Evolutionary conservation across 2,113 vertebrate genomes (phyloP).

Genomic region (Nesogale talazaci): DNA sequence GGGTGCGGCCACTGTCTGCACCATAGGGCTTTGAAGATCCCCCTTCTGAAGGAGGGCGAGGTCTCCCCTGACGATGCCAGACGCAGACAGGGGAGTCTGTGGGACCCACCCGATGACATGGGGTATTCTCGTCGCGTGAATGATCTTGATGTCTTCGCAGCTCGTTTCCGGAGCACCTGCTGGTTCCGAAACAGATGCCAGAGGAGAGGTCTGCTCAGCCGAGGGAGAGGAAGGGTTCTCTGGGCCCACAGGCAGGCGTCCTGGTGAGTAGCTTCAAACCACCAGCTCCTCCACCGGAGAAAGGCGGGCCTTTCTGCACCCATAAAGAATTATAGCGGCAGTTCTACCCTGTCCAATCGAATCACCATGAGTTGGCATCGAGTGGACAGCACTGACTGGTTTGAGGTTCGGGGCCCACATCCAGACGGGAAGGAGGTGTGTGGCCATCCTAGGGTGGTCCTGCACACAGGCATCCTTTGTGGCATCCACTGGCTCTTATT

Average conservation of each 20-base stretch:
- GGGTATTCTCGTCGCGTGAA: not conserved
- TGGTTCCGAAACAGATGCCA: not conserved
- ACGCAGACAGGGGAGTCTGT: not conserved
- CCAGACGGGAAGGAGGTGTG: not conserved
- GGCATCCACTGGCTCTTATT: too few species aligned
- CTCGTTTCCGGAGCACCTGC: not conserved
- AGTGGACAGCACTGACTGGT: too few species aligned
- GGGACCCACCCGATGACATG: not conserved
- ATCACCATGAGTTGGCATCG: too few species aligned
- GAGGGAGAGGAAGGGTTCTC: not conserved
- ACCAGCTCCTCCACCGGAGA: too few species aligned
- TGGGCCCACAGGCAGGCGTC: too few species aligned
- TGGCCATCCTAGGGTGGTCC: not conserved
- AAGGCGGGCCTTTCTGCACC: too few species aligned
- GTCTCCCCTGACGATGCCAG: not conserved
- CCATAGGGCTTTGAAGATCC: not conserved
- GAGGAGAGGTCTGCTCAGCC: too few species aligned
- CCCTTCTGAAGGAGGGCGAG: not conserved
- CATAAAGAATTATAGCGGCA: too few species aligned
- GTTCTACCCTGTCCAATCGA: too few species aligned
- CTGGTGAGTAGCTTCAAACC: too few species aligned
- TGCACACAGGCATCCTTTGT: not conserved
- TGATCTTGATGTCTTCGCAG: not conserved
- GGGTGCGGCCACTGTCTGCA: rapidly evolving
- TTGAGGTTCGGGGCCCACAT: too few species aligned